phyloP scores from a whole-genome alignment of 2,888 invertebrate species.

The Nematopogon swammerdamellus region DNA sequence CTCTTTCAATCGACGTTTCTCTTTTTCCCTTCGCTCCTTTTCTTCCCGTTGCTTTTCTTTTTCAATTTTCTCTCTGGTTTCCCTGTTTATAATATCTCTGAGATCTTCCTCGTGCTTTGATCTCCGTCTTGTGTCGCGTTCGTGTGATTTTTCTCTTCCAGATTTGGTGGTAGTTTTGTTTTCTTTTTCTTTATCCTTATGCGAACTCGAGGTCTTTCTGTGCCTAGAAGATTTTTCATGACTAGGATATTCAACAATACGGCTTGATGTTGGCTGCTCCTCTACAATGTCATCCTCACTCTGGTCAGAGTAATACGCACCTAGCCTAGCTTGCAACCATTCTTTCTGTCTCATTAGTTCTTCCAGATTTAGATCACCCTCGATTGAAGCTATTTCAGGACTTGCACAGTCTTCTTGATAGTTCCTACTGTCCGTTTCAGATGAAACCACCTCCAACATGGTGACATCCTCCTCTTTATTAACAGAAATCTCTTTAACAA shows the following conservation, averaged over 20 bases:
- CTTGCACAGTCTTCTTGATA: conserved; percentile 64
- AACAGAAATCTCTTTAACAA: background rate
- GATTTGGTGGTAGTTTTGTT: background rate
- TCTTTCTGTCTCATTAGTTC: conserved; percentile 90
- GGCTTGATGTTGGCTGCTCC: conserved; percentile 5
- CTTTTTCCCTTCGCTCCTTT: conserved; percentile 27
- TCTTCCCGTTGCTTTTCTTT: conserved; percentile 38
- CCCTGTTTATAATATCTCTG: conserved; percentile 34
- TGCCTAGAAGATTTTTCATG: conserved; percentile 24
- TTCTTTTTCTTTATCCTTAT: conserved; percentile 4
- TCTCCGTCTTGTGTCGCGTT: conserved; percentile 3
- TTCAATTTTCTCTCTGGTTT: conserved; percentile 27
- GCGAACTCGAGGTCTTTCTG: conserved; percentile 7
- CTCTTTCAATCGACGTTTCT: conserved; percentile 24
- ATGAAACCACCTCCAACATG: conserved; percentile 62
- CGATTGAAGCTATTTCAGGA: conserved; percentile 71
- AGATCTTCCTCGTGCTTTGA: conserved; percentile 32
- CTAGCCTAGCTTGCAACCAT: conserved; percentile 71
- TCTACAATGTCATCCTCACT: conserved; percentile 51
- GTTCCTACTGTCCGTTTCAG: conserved; percentile 63
- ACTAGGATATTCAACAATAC: conserved; percentile 62
- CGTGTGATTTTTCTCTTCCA: background rate
- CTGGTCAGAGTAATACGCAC: conserved; percentile 70
- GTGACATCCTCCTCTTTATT: conserved; percentile 14
- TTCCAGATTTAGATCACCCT: conserved; percentile 83